These are phyloP conservation scores for Tapirus terrestris DNA, from an alignment of 2,113 vertebrate species.

Conservation along the genomic window DNA sequence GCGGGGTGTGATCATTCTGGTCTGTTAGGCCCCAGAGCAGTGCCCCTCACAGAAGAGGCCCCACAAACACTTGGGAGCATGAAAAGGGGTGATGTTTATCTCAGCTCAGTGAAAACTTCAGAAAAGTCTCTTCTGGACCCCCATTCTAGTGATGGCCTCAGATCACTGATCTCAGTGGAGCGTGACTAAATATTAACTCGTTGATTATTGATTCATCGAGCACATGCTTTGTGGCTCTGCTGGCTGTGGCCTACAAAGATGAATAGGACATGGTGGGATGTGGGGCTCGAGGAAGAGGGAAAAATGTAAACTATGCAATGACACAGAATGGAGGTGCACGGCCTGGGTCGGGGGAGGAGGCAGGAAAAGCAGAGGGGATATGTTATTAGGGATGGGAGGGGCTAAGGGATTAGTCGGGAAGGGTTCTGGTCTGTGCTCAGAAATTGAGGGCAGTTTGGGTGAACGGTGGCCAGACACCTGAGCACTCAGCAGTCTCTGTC, in stretches of 20 bases:
- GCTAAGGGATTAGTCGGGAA: accelerated
- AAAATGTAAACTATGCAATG: accelerated
- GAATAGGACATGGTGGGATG: accelerated
- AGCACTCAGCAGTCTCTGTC: background rate
- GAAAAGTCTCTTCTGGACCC: no score
- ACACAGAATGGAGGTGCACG: accelerated
- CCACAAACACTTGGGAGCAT: background rate
- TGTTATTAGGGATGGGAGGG: accelerated
- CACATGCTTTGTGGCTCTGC: accelerated
- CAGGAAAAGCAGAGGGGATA: accelerated
- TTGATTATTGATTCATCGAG: accelerated
- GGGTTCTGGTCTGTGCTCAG: accelerated
- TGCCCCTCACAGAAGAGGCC: background rate
- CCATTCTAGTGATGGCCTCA: accelerated
- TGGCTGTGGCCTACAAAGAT: accelerated
- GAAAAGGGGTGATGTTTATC: background rate
- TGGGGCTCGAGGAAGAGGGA: accelerated
- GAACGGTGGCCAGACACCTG: background rate
- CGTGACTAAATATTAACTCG: accelerated
- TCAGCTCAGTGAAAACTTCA: accelerated
- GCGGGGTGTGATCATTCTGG: accelerated
- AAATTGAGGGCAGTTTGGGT: background rate
- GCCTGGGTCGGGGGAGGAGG: no score
- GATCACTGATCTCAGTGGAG: background rate
- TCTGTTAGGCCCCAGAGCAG: no score